Percentiles rank a stretch among this genome's conserved stretches.
These are phyloP conservation scores for Urocynchramus pylzowi DNA, from an alignment of 2,113 vertebrate genomes.

Conservation along the genomic window DNA sequence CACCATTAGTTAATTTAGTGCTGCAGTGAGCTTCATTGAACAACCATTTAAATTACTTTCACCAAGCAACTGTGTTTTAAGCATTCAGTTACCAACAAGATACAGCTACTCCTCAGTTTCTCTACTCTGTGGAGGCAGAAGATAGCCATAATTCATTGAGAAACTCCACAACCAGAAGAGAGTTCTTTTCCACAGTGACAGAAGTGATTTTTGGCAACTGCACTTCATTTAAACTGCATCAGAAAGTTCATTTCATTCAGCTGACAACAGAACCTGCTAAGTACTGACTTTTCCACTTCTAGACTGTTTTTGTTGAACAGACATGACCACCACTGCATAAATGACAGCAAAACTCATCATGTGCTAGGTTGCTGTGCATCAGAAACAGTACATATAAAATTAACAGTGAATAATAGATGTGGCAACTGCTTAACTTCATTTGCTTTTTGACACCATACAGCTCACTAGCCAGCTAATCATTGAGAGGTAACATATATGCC, in stretches of 20 bases:
- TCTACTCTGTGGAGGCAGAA: slow-evolving; percentile 7
- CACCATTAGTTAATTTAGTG: background rate
- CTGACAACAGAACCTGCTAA: background rate
- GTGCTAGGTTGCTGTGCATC: slow-evolving; percentile 19
- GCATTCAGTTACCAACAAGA: background rate
- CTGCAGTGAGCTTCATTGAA: background rate
- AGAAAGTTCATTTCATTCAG: background rate
- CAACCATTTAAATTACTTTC: background rate
- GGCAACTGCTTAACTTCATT: slow-evolving; percentile 2
- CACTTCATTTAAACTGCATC: background rate
- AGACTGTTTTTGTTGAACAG: background rate
- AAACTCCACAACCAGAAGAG: background rate
- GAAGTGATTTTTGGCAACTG: slow-evolving; percentile 57
- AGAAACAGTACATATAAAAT: background rate
- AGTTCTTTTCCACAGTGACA: background rate
- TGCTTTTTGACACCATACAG: background rate
- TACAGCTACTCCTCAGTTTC: slow-evolving; percentile 1
- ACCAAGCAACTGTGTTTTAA: background rate
- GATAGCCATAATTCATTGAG: slow-evolving; percentile 34
- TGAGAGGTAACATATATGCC: slow-evolving; percentile 53
- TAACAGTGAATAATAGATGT: background rate
- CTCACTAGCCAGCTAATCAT: background rate
- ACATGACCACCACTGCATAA: background rate
- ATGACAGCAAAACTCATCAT: background rate
- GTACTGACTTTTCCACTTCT: background rate